Base-by-base conservation (phyloP, 2,888 invertebrate genomes). In the Drosophila paracracens region DNA sequence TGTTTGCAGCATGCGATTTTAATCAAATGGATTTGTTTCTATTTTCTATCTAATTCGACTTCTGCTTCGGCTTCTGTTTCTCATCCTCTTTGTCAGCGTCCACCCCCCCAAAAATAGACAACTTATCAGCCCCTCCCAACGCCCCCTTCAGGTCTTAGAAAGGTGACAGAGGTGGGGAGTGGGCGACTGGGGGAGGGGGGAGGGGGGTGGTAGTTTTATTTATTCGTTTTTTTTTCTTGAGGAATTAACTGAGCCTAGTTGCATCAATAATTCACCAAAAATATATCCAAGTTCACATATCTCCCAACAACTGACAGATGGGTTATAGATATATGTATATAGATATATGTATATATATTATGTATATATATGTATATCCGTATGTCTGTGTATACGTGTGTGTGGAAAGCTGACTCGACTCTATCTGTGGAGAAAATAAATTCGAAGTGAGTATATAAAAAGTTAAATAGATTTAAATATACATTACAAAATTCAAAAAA, bases 1-100 rank as follows among this genome's bases (percentile, higher is more conserved):
- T 40, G 40, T 18, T 27, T 18, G 18, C 35, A 18, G 25, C 25
- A n/a, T 56, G 56, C 56, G 80, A 66, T 71, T 82, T 87, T 84
- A 81, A 86, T 86, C 86, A 86, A 89, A 87, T 82, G 89, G 84
- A 89, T 87, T 87, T 89, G 70, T 74, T 73, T 84, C 84, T 78
- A 84, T 87, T 78, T 87, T 75, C 79, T 59, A 79, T 81, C 73
- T 54, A 70, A 79, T 70, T 68, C 36, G 35, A 10, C 53, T 69
- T 67, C 21, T 18, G 21, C 13, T 10, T 8, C 33, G 1, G 33
- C 53, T 25, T 27, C 27, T 29, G 27, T 27, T 18, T 18, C 27
- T 11, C 50, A 18, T 43, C 64, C 50, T 69, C 65, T 67, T 70
- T 56, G 31, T 43, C 43, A 43, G 21, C 43, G 43, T 43, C 70